Evolutionary conservation across 2,888 invertebrate genomes (phyloP), one percentile per base, ranked within the genome.

Genomic region (Melieria crassipennis): DNA sequence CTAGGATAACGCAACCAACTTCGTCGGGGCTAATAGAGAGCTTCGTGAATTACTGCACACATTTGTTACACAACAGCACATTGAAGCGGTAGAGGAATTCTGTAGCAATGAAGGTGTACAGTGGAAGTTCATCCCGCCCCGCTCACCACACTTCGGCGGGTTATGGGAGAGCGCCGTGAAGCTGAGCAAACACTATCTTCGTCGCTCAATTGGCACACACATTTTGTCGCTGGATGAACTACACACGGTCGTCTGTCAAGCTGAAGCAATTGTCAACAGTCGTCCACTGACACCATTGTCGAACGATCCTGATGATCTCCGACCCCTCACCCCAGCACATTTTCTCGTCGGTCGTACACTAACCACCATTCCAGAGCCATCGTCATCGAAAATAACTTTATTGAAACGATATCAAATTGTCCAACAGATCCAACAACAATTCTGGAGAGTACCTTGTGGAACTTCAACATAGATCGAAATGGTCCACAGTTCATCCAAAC

Each of bases 121-220:
- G 1, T 69, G 67, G 67, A 68, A 65, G 13, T 73, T 73, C 16
- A 71, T 74, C 9, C 70, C 69, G 4, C 70, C 68, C 5, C n/a
- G 68, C 3, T 72, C 68, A 7, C 71, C 75, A 16, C 71, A 75
- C 43, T 71, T 75, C 61, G 75, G 70, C 1, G 74, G 67, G 7
- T 65, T 74, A n/a, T 75, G 66, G 70, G 74, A 75, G 48, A 70
- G 70, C 55, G 74, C 72, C 7, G 73, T 74, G 1, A 76, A 74
- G 57, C 62, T 69, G 46, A 70, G 70, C 11, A 73, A 75, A 47
- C 55, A 65, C 13, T 50, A 50, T 10, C 48, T 43, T 30, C 52
- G 61, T 60, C 50, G 61, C 48, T 10, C 52, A 0, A 67, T 74
- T 52, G 65, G 65, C 5, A 13, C 4, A 7, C 56, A 70, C 43